These are phyloP conservation scores for Oreochromis spilurus DNA, from an alignment of 2,113 vertebrate species.

Conservation along the genomic window DNA sequence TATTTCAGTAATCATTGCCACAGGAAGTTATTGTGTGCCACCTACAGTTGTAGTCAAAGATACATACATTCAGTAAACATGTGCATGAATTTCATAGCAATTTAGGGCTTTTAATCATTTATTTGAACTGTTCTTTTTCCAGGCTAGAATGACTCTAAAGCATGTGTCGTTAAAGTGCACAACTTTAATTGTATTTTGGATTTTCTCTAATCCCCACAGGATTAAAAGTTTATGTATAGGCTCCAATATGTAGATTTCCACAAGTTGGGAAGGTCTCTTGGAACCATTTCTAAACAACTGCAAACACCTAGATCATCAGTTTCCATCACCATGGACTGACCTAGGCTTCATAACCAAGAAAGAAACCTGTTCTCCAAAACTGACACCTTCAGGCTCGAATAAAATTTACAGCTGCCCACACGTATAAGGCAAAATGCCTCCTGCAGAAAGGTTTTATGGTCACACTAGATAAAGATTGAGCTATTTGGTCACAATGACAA, in stretches of 20 bases:
- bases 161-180: background rate
- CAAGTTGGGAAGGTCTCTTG: background rate
- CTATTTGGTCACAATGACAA: background rate
- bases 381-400: background rate
- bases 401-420: background rate
- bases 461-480: background rate
- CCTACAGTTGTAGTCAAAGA: background rate
- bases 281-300: background rate
- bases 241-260: background rate
- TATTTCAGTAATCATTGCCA: background rate
- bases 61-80: background rate
- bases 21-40: background rate
- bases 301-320: background rate
- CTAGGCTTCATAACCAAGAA: too few species aligned
- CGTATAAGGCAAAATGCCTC: background rate
- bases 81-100: background rate
- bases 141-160: background rate
- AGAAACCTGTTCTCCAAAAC: background rate
- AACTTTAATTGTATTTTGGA: background rate
- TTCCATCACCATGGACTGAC: background rate
- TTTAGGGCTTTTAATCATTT: background rate
- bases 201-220: background rate
- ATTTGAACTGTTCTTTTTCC: background rate
- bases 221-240: background rate
- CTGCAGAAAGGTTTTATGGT: background rate